Evolutionary conservation across 2,113 vertebrate genomes (phyloP).

Genomic region (Seriola rivoliana): DNA sequence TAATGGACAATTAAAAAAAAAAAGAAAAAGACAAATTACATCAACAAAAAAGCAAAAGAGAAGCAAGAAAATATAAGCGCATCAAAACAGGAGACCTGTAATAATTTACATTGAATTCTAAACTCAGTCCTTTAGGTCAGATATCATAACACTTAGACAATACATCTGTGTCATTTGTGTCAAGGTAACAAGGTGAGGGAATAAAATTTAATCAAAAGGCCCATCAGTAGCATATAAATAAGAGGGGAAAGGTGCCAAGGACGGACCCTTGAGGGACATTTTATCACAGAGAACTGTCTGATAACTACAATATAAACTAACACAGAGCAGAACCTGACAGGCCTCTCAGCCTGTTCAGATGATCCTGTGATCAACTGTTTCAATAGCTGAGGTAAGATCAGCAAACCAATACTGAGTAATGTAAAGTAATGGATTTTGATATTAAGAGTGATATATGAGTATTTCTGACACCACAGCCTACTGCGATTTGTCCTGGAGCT

Average conservation of each 20-base stretch:
- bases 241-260: not conserved
- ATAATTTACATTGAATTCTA: too few relatives aligned
- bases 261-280: not conserved
- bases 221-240: not conserved
- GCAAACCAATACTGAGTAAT: not conserved
- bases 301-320: not conserved
- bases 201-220: not conserved
- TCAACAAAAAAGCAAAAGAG: not conserved
- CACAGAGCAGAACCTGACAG: not conserved
- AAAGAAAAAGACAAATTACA: not conserved
- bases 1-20: not conserved
- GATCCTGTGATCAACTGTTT: not conserved
- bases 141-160: not conserved
- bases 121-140: too few relatives aligned
- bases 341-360: not conserved
- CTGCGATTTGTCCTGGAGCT: conserved; percentile 47
- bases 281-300: not conserved
- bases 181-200: not conserved
- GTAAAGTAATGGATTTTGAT: not conserved
- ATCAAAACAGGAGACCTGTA: too few relatives aligned
- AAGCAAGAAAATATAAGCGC: too few relatives aligned
- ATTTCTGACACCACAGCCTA: not conserved
- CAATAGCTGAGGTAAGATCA: not conserved
- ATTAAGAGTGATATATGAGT: not conserved
- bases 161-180: not conserved